Evolutionary conservation across 1,140 invertebrate species (phyloP).

Genomic region (Brachionus paranguensis): DNA sequence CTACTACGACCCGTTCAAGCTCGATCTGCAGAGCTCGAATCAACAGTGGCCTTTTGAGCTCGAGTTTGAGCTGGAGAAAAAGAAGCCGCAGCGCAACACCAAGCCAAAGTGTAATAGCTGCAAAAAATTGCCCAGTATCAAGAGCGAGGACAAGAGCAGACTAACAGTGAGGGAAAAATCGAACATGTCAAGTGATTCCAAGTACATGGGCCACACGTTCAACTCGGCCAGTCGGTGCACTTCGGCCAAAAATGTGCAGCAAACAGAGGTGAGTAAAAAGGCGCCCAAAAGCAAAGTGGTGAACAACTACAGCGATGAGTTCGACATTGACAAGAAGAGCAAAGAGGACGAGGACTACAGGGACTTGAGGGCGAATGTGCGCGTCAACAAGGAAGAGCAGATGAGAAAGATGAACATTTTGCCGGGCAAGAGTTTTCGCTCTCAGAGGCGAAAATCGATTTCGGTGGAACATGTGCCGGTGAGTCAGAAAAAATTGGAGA

Average conservation of each 20-base stretch:
- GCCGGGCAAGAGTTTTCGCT: not conserved
- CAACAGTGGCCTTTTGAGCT: constrained; percentile 20
- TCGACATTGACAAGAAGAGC: not conserved
- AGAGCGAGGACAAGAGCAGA: not conserved
- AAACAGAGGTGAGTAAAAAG: not conserved
- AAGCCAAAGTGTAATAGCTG: not conserved
- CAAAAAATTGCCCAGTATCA: not conserved
- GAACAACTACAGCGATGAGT: constrained; percentile 7
- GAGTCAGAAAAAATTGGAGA: not conserved
- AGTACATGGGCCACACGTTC: not conserved
- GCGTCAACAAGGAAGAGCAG: not conserved
- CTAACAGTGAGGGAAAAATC: not conserved
- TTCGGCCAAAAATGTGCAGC: not conserved
- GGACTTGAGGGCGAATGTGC: not conserved
- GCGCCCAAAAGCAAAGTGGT: not conserved
- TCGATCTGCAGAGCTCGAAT: not conserved
- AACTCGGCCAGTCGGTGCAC: not conserved
- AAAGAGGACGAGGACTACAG: not conserved
- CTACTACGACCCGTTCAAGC: constrained; percentile 7
- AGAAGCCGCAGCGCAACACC: not conserved
- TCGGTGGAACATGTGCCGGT: not conserved
- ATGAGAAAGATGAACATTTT: constrained; percentile 17
- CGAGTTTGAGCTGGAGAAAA: not conserved
- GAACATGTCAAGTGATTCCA: not conserved
- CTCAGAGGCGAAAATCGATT: not conserved